phyloP scores from a whole-genome alignment of 2,888 invertebrate genomes.

The Andrena camellia region DNA sequence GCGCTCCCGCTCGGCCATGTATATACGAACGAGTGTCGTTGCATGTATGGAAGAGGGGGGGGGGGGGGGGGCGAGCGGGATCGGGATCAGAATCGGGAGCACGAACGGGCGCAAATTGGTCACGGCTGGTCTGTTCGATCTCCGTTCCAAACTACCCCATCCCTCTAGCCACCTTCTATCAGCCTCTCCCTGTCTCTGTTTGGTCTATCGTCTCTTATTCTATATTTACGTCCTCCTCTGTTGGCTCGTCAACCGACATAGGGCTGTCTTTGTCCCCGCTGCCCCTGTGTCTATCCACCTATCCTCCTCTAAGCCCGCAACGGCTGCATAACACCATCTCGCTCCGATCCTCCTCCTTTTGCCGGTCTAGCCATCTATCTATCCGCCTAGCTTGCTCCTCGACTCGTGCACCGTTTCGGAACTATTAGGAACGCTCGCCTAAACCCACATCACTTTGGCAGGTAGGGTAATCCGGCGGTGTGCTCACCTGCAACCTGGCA shows the following conservation, averaged over 20 bases:
- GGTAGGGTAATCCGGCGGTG: slow-evolving; percentile 67
- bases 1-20: background rate
- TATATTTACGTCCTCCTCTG: slow-evolving; percentile 50
- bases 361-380: slow-evolving; percentile 57
- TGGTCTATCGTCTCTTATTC: slow-evolving; percentile 58
- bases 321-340: slow-evolving; percentile 1
- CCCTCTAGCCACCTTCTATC: slow-evolving; percentile 29
- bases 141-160: slow-evolving; percentile 64
- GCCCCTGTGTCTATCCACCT: slow-evolving; percentile 31
- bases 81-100: slow-evolving; percentile 74
- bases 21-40: slow-evolving; percentile 1
- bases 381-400: slow-evolving; percentile 68
- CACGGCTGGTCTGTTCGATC: slow-evolving; percentile 83
- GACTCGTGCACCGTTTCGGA: slow-evolving; percentile 78
- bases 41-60: background rate
- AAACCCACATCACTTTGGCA: slow-evolving; percentile 73
- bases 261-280: slow-evolving; percentile 6
- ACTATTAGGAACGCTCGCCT: slow-evolving; percentile 81
- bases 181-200: slow-evolving; percentile 22
- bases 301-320: slow-evolving; percentile 19
- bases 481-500: slow-evolving; percentile 70
- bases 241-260: background rate
- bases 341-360: slow-evolving; percentile 33
- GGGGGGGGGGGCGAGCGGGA: slow-evolving; percentile 52
- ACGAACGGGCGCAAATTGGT: slow-evolving; percentile 83